These are phyloP conservation scores for Callyntrura guangdongensis DNA, from an alignment of 2,888 invertebrate genomes.

Conservation along the genomic window DNA sequence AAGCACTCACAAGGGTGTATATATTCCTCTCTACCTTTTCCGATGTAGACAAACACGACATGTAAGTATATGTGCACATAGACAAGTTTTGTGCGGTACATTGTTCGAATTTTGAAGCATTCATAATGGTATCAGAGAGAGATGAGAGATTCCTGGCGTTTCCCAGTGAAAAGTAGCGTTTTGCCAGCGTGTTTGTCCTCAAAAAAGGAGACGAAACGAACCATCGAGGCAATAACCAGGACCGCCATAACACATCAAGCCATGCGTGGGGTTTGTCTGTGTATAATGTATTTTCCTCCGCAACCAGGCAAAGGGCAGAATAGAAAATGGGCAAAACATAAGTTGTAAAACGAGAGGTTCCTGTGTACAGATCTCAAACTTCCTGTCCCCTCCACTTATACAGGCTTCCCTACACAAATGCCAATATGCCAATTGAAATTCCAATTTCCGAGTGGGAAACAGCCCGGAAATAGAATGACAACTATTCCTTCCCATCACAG, in stretches of 20 bases:
- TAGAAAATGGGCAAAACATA: constrained; percentile 37
- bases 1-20: neutral
- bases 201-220: constrained; percentile 11
- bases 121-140: neutral
- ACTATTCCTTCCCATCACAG: constrained; percentile 79
- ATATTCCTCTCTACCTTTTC: neutral
- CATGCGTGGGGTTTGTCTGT: neutral
- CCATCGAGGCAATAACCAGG: neutral
- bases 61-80: neutral
- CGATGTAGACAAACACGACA: too few relatives aligned
- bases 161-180: constrained; percentile 20
- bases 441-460: constrained; percentile 79
- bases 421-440: constrained; percentile 85
- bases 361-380: constrained; percentile 73
- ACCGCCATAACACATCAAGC: constrained; percentile 16
- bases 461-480: constrained; percentile 81
- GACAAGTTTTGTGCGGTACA: neutral
- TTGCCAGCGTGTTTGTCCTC: constrained; percentile 65
- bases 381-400: constrained; percentile 71
- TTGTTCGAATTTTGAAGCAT: constrained; percentile 17
- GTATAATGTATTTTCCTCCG: neutral
- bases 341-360: constrained; percentile 50
- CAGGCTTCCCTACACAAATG: constrained; percentile 62
- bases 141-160: constrained; percentile 33
- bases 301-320: constrained; percentile 20